These are phyloP conservation scores for Serripes groenlandicus DNA, from an alignment of 2,888 invertebrate species.

Conservation along the genomic window DNA sequence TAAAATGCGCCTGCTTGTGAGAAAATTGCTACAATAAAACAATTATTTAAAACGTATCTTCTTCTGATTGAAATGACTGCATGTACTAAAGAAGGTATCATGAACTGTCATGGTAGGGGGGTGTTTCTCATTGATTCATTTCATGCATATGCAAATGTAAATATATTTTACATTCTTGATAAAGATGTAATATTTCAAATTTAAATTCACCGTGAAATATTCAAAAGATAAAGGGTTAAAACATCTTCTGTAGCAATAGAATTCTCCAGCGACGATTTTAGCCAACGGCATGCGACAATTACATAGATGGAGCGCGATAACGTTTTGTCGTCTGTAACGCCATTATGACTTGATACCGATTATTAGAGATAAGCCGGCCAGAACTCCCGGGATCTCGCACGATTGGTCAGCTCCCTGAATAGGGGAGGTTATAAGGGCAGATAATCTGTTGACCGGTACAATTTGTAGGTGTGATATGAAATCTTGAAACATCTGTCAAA, in stretches of 20 bases:
- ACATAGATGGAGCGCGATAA: constrained; percentile 50
- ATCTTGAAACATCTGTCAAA: constrained; percentile 64
- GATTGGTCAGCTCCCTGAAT: constrained; percentile 57
- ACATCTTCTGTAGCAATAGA: constrained; percentile 33
- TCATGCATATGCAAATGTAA: no score
- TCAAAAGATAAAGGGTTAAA: no score
- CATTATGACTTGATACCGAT: constrained; percentile 51
- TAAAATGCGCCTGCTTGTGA: no score
- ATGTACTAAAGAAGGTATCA: no score
- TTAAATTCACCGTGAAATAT: no score
- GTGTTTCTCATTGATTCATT: no score
- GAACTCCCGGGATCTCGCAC: constrained; percentile 56
- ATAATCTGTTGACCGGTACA: constrained; percentile 54
- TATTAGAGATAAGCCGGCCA: constrained; percentile 50
- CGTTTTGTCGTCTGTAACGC: constrained; percentile 48
- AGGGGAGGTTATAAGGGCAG: constrained; percentile 51
- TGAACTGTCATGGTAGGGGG: no score
- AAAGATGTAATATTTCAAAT: no score
- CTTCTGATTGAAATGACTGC: no score
- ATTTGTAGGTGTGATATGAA: constrained; percentile 57
- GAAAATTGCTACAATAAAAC: no score
- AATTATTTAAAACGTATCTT: no score
- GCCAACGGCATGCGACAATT: constrained; percentile 60
- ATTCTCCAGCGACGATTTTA: constrained; percentile 37
- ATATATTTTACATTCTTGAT: no score